Conservation (phyloP, 2,113 vertebrate genomes). For the Rana temporaria region DNA sequence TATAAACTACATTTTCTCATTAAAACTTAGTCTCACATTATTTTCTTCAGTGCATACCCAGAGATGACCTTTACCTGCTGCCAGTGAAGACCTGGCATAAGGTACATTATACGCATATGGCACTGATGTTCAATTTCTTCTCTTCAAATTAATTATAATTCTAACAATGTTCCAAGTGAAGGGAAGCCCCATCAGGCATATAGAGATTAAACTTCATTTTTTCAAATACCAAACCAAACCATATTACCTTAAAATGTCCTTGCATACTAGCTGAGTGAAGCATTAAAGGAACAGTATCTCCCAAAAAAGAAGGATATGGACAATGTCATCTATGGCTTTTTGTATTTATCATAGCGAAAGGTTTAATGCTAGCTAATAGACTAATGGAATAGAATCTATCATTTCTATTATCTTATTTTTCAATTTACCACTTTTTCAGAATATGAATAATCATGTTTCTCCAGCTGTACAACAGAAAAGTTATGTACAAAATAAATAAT, state of each 20-base stretch:
- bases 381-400: conserved; percentile 17
- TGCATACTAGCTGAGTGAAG: conserved; percentile 40
- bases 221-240: conserved; percentile 59
- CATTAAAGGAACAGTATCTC: conserved; percentile 55
- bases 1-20: conserved; percentile 59
- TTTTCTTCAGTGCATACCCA: conserved; percentile 56
- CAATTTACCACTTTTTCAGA: too few relatives aligned
- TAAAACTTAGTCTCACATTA: conserved; percentile 56
- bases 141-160: conserved; percentile 58
- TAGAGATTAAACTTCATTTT: conserved; percentile 59
- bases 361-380: conserved; percentile 45
- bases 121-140: conserved; percentile 56
- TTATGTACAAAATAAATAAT: too few relatives aligned
- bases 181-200: conserved; percentile 59
- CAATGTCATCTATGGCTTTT: conserved; percentile 26
- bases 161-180: conserved; percentile 59
- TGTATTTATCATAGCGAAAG: conserved; percentile 47
- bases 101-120: conserved; percentile 57
- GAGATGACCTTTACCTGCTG: conserved; percentile 58
- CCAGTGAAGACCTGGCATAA: conserved; percentile 56
- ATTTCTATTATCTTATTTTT: not conserved
- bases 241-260: conserved; percentile 59
- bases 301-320: conserved; percentile 31
- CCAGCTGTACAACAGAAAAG: too few relatives aligned
- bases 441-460: too few relatives aligned